Conservation (phyloP, 2,113 vertebrate genomes). For the Pangasianodon gigas region DNA sequence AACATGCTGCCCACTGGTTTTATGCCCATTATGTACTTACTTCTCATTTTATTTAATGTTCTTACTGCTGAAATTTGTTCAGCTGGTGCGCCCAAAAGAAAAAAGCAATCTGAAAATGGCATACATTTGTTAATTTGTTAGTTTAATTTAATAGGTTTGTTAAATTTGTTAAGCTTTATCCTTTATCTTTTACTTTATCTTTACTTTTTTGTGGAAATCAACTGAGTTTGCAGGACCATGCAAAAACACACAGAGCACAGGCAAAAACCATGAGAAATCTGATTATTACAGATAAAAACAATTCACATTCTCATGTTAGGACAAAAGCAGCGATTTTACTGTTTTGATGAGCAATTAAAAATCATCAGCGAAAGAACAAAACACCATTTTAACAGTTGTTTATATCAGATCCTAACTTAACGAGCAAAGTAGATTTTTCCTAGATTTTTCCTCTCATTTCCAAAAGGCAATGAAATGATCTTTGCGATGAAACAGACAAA, state of each 20-base stretch:
- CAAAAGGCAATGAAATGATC: not conserved
- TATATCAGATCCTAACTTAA: not conserved
- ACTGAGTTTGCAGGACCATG: not conserved
- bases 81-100: not conserved
- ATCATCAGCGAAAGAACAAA: not conserved
- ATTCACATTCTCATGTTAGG: not conserved
- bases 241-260: not conserved
- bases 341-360: conserved; percentile 15
- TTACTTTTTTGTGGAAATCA: not conserved
- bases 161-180: not conserved
- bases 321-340: not conserved
- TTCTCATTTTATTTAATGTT: not conserved
- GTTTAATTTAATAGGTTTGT: not conserved
- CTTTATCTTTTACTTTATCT: not conserved
- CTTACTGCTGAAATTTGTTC: not conserved
- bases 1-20: not conserved
- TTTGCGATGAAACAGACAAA: not conserved
- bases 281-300: not conserved
- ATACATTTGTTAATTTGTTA: not conserved
- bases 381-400: not conserved
- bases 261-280: not conserved
- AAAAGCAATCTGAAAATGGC: not conserved
- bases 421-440: not conserved
- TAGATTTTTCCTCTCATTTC: not conserved
- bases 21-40: not conserved